Conservation (phyloP, 2,113 vertebrate genomes). For the Sturnira hondurensis region DNA sequence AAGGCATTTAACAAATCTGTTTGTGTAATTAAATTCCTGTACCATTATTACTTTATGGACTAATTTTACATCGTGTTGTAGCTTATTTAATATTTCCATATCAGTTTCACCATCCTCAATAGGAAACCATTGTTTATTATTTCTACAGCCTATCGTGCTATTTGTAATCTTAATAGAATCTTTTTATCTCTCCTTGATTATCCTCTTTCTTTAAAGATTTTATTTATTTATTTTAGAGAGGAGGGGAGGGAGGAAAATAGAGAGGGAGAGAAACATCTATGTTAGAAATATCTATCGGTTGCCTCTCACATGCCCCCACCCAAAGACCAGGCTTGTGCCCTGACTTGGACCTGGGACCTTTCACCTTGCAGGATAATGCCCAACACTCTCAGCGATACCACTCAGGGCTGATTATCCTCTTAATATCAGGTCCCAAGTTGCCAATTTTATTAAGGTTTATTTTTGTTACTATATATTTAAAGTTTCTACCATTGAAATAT, state of each 20-base stretch:
- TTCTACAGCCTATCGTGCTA: neutral
- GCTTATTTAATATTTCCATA: conserved; percentile 59
- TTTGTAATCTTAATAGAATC: neutral
- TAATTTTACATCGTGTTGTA: conserved; percentile 56
- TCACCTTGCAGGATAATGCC: too few species aligned
- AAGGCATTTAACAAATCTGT: conserved; percentile 70
- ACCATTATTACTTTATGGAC: conserved; percentile 60
- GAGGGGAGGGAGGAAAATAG: too few species aligned
- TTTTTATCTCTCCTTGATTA: neutral
- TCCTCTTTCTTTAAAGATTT: neutral
- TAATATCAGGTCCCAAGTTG: neutral
- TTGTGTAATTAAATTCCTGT: conserved; percentile 68
- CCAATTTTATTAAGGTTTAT: neutral
- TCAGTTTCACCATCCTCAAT: neutral
- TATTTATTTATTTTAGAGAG: too few species aligned
- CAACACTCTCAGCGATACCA: too few species aligned
- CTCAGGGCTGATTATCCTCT: neutral
- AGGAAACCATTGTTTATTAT: neutral
- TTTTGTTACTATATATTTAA: neutral
- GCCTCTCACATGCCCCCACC: too few species aligned
- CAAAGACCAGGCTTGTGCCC: too few species aligned
- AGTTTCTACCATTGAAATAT: neutral
- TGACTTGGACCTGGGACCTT: too few species aligned
- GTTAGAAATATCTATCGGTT: too few species aligned
- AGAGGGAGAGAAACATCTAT: too few species aligned